Percentiles rank a stretch among this genome's conserved stretches.
phyloP scores from a whole-genome alignment of 2,888 invertebrate genomes.

The Apodemia duryi region DNA sequence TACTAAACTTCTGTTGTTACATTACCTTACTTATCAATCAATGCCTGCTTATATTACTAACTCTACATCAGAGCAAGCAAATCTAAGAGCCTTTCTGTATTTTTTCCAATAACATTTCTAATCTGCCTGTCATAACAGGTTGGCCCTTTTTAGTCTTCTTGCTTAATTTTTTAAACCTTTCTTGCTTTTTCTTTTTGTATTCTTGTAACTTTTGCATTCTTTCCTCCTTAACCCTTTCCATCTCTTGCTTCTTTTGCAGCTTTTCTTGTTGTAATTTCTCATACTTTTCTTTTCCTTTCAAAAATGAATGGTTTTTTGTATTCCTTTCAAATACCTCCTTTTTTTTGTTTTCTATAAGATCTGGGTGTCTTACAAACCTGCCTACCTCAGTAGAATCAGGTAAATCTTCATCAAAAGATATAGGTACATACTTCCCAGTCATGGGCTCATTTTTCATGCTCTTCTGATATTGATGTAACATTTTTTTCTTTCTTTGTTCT shows the following conservation, averaged over 20 bases:
- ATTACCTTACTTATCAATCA: too few species aligned
- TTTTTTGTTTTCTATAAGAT: constrained; percentile 48
- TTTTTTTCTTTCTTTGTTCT: constrained; percentile 79
- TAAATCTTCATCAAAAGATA: constrained; percentile 70
- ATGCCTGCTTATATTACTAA: too few species aligned
- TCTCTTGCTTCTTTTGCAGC: constrained; percentile 65
- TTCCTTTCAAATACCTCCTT: constrained; percentile 32
- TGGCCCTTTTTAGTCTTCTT: constrained; percentile 90
- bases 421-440: constrained; percentile 64
- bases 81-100: not conserved
- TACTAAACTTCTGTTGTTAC: too few species aligned
- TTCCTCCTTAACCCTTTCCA: constrained; percentile 73
- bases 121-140: constrained; percentile 90
- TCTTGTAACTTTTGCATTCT: constrained; percentile 81
- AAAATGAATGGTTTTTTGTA: constrained; percentile 59
- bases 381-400: constrained; percentile 49
- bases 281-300: constrained; percentile 76
- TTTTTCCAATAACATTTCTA: constrained; percentile 87
- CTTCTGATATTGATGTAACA: constrained; percentile 78
- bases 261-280: constrained; percentile 78
- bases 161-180: constrained; percentile 84
- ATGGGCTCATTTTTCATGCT: constrained; percentile 70
- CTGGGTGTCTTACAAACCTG: constrained; percentile 66
- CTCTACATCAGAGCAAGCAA: too few species aligned
- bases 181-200: constrained; percentile 84